These are phyloP conservation scores for Dermatemys mawii DNA, from an alignment of 2,113 vertebrate species.

Conservation along the genomic window DNA sequence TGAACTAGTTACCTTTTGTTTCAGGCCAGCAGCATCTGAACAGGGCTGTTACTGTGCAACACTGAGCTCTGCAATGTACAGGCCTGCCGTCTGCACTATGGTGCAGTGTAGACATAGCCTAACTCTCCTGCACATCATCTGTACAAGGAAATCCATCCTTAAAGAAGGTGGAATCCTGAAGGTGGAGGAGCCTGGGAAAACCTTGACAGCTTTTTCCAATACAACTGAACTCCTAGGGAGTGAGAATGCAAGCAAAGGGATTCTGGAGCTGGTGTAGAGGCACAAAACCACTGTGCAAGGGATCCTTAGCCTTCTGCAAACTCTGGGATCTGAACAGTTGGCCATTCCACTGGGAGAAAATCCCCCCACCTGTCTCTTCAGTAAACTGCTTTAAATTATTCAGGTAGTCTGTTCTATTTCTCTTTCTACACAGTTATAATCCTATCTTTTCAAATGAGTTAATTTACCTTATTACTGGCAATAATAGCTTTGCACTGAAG, in stretches of 20 bases:
- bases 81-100: too few species aligned
- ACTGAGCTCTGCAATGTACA: not conserved
- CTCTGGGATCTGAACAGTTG: not conserved
- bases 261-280: not conserved
- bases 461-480: not conserved
- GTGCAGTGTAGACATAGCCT: not conserved
- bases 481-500: not conserved
- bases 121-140: not conserved
- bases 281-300: not conserved
- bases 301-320: not conserved
- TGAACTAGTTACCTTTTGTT: not conserved
- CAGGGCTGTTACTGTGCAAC: not conserved
- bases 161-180: not conserved
- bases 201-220: not conserved
- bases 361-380: not conserved
- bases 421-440: not conserved
- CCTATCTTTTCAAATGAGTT: not conserved
- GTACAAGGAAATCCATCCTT: not conserved
- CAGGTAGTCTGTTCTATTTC: not conserved
- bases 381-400: not conserved
- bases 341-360: rapidly evolving
- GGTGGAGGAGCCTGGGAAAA: not conserved
- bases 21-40: not conserved
- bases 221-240: not conserved
- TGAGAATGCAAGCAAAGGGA: not conserved